A percentile compares a stretch with the other conserved stretches of the same genome.
These are phyloP conservation scores for Nesidiocoris tenuis DNA, from an alignment of 2,888 invertebrate species.

Conservation along the genomic window DNA sequence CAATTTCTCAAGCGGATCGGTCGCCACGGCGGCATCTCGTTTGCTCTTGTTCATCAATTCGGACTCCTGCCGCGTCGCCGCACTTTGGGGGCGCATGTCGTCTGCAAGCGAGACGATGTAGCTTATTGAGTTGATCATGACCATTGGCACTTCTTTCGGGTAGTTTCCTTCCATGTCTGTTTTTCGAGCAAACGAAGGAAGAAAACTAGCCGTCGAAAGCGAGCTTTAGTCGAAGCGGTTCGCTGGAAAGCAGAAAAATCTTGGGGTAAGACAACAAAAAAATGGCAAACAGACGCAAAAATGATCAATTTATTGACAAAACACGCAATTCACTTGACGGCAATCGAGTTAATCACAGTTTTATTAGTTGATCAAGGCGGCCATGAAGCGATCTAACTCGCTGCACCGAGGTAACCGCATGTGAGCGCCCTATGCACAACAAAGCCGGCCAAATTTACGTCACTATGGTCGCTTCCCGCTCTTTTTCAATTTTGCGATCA, in stretches of 20 bases:
- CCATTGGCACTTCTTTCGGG: neutral
- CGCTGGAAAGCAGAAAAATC: neutral
- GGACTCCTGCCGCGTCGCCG: slow-evolving; percentile 30
- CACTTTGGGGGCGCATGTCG: slow-evolving; percentile 31
- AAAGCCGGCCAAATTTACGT: too few relatives aligned
- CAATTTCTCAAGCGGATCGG: slow-evolving; percentile 42
- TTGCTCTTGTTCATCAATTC: slow-evolving; percentile 41
- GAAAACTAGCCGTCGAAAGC: slow-evolving; percentile 5
- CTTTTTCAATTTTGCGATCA: too few relatives aligned
- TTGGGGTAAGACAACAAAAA: neutral
- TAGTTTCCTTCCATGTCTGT: neutral
- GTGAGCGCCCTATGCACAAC: too few relatives aligned
- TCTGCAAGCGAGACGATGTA: slow-evolving; percentile 42
- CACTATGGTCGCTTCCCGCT: too few relatives aligned
- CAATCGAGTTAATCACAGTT: too few relatives aligned
- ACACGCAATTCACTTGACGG: too few relatives aligned
- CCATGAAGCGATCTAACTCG: too few relatives aligned
- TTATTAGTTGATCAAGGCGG: too few relatives aligned
- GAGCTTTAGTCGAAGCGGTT: neutral
- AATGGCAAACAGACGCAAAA: neutral
- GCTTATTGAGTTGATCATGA: slow-evolving; percentile 40
- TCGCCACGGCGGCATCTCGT: slow-evolving; percentile 14
- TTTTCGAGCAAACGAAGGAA: neutral
- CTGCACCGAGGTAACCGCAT: too few relatives aligned
- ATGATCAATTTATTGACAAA: too few relatives aligned